Conservation (phyloP, 2,113 vertebrate species). For the Beaufortia kweichowensis region DNA sequence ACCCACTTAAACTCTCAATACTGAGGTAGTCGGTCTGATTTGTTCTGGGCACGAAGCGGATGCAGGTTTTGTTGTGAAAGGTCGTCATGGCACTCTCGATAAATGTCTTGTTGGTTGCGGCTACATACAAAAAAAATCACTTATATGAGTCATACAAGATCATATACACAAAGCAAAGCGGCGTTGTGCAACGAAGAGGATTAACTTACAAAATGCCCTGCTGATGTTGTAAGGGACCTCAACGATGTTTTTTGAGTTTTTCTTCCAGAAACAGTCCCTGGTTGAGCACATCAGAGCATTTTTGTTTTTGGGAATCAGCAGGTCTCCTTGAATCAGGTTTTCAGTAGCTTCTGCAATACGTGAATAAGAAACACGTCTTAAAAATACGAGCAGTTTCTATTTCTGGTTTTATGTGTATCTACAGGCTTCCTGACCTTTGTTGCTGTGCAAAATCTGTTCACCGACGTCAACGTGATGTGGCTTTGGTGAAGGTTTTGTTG, state of each 20-base stretch:
- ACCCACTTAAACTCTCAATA: slow-evolving; percentile 55
- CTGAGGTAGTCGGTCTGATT: slow-evolving; percentile 53
- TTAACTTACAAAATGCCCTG: slow-evolving; percentile 47
- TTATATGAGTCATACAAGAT: not conserved
- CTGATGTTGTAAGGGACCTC: slow-evolving; percentile 49
- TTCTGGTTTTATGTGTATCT: no score
- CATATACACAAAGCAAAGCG: no score
- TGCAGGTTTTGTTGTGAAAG: slow-evolving; percentile 52
- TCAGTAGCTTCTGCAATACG: slow-evolving; percentile 28
- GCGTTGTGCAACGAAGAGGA: not conserved
- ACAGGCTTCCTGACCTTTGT: slow-evolving; percentile 49
- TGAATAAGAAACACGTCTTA: no score
- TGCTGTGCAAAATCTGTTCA: slow-evolving; percentile 40
- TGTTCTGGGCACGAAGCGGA: slow-evolving; percentile 49
- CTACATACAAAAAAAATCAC: not conserved
- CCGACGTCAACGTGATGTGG: slow-evolving; percentile 41
- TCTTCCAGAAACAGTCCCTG: slow-evolving; percentile 53
- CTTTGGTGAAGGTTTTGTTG: no score
- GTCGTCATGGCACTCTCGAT: slow-evolving; percentile 50
- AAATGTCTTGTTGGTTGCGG: not conserved
- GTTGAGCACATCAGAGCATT: slow-evolving; percentile 51
- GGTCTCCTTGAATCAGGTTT: slow-evolving; percentile 48
- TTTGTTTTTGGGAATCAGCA: slow-evolving; percentile 47
- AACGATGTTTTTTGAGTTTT: slow-evolving; percentile 48
- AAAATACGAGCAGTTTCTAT: no score